phyloP scores from a whole-genome alignment of 2,113 vertebrate species.

The Peromyscus polionotus region DNA sequence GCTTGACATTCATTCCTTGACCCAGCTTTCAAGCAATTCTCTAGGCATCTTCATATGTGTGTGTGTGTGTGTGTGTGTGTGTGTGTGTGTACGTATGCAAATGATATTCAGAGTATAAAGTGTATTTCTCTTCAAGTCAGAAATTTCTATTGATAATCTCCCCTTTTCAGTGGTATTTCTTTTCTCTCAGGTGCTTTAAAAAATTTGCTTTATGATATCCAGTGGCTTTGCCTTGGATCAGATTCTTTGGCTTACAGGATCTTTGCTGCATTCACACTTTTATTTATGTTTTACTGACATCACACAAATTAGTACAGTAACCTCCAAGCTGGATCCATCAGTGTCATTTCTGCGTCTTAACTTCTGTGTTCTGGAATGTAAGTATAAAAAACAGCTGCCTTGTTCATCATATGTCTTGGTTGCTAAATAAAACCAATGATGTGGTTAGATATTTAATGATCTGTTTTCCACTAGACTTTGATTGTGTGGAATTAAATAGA shows the following conservation, averaged over 20 bases:
- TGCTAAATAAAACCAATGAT: background rate
- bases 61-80: too few relatives aligned
- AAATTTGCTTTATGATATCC: background rate
- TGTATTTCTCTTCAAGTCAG: background rate
- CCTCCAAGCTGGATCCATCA: background rate
- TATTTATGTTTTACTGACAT: background rate
- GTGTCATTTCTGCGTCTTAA: background rate
- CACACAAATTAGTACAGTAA: background rate
- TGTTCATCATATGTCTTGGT: background rate
- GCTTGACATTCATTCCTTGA: background rate
- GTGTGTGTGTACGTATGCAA: too few relatives aligned
- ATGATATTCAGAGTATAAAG: slow-evolving; percentile 20
- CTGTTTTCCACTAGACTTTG: background rate
- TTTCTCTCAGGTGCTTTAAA: background rate
- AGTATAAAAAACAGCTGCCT: background rate
- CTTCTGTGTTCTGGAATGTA: background rate
- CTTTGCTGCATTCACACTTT: background rate
- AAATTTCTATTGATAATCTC: background rate
- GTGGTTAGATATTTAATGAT: background rate
- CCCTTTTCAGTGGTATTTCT: background rate
- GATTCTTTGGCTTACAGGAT: background rate
- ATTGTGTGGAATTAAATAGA: background rate
- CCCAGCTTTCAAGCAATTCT: background rate
- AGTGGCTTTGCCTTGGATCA: background rate
- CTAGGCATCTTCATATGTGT: background rate